Percentiles rank a stretch among this genome's conserved stretches.
These are phyloP conservation scores for Panthera uncia DNA, from an alignment of 2,113 vertebrate genomes.

Conservation along the genomic window DNA sequence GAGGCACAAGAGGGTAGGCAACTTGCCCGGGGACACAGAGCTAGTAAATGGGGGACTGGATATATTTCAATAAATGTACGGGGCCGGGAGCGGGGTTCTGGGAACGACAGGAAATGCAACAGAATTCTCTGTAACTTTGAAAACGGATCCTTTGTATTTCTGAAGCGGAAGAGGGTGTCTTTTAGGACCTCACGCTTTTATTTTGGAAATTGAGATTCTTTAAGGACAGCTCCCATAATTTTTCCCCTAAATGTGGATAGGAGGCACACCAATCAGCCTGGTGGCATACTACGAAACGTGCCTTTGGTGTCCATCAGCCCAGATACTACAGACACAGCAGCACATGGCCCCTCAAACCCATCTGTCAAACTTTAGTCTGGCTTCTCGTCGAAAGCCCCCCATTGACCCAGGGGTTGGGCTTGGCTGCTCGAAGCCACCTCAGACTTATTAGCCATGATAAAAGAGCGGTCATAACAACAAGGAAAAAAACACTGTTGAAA, in stretches of 20 bases:
- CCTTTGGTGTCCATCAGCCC: not conserved
- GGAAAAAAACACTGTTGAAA: not conserved
- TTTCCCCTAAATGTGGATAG: not conserved
- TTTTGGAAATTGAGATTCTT: not conserved
- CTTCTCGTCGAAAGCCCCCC: not conserved
- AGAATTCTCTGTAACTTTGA: not conserved
- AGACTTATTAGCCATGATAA: constrained; percentile 36
- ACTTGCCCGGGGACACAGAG: not conserved
- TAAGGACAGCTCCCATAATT: not conserved
- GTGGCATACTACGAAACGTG: not conserved
- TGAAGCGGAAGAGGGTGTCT: not conserved
- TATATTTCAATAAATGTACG: not conserved
- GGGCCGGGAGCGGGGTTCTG: no score
- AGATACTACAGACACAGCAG: constrained; percentile 21
- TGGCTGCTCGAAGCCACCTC: constrained; percentile 22
- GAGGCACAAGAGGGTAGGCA: not conserved
- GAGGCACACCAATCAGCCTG: not conserved
- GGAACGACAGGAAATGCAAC: not conserved
- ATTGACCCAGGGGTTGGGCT: constrained; percentile 26
- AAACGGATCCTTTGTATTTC: constrained; percentile 28
- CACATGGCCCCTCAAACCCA: not conserved
- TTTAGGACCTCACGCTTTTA: not conserved
- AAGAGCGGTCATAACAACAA: constrained; percentile 3
- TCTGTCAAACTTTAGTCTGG: constrained; percentile 6
- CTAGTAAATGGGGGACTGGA: not conserved